Evolutionary conservation across 2,113 vertebrate genomes (phyloP).

Genomic region (Alligator mississippiensis): DNA sequence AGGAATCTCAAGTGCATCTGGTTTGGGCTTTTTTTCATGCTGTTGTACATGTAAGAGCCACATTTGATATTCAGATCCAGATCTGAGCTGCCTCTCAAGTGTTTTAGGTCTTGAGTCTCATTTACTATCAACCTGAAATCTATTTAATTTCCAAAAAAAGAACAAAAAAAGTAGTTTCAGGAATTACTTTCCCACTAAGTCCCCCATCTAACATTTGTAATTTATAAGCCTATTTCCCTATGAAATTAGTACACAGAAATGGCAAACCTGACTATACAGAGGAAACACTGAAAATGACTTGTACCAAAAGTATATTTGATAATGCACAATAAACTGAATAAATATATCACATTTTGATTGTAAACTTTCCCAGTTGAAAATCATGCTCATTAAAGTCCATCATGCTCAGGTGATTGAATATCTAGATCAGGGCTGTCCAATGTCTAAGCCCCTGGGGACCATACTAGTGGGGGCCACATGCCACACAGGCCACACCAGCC

Average conservation of each 20-base stretch:
- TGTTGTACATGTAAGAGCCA: background rate
- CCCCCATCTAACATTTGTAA: background rate
- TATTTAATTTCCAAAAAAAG: background rate
- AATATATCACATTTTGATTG: background rate
- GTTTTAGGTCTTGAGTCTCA: background rate
- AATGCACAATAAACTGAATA: background rate
- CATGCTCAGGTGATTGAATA: fast-evolving
- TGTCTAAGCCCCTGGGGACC: no score
- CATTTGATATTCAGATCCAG: background rate
- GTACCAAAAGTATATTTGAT: background rate
- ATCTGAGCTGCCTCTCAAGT: background rate
- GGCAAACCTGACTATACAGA: background rate
- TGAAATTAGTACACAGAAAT: background rate
- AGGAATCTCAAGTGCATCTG: background rate
- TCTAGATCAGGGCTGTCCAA: no score
- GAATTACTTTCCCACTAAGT: background rate
- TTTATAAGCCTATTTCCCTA: background rate
- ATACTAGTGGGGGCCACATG: no score
- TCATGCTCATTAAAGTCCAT: background rate
- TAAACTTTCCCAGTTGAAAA: background rate
- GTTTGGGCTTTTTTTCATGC: background rate
- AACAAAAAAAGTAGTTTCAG: background rate
- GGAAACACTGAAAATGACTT: background rate
- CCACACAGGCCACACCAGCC: no score
- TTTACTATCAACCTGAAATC: background rate